Base-by-base conservation (phyloP, 2,888 invertebrate genomes). In the Phrixothrix hirtus region DNA sequence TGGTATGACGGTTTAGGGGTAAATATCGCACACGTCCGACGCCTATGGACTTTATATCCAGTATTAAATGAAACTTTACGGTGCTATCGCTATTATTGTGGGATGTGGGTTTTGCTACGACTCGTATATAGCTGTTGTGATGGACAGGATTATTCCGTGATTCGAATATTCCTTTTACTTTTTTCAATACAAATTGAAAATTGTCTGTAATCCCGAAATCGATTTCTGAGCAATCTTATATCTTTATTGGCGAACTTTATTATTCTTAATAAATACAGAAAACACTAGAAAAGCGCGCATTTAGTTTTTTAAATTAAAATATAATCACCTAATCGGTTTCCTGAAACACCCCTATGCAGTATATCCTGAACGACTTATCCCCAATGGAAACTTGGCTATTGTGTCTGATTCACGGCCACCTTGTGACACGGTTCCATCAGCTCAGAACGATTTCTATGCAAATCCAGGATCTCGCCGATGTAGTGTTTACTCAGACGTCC, bases 371-470 rank as follows among this genome's bases (percentile, higher is more conserved):
- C 49, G 54, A 55, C 39, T 49, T 55, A 55, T 45, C 54, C 49
- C 49, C 25, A 44, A 51, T 43, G 54, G 53, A 56, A 56, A 54
- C 55, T 53, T 49, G 38, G 63, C 61, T 61, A 63, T 66, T 66
- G 58, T 62, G 59, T 62, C 72, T 75, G 75, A 75, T 75, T 74
- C 74, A 75, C 72, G 71, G 69, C 66, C 71, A 74, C 74, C 73
- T 72, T 72, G 74, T 75, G 75, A 75, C 75, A 72, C 66, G 72
- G 67, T 71, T 75, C 73, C 75, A 74, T 75, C 75, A 74, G 73
- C 70, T 65, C 60, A 62, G 58, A 61, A 67, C 72, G 72, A 73
- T 75, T 74, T 74, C 75, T 73, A 74, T 75, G 75, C 73, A 73
- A 75, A 75, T 75, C 65, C 60, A 21, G 44, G 34, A 41, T 46